Evolutionary conservation across 2,888 invertebrate genomes (phyloP).

Genomic region (Ptilodon capucinus): DNA sequence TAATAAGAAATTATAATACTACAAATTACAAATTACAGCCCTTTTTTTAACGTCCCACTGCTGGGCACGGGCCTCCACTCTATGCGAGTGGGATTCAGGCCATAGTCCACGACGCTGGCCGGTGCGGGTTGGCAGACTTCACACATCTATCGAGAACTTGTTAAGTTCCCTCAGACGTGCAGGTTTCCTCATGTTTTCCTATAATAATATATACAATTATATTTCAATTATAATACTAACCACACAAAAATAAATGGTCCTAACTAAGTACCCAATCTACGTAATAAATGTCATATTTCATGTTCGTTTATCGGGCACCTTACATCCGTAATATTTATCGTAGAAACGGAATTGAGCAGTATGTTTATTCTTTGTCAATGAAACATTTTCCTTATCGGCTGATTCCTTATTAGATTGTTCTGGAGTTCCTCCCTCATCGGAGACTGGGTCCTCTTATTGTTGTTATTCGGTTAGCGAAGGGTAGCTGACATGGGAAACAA

Average conservation of each 20-base stretch:
- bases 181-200: too few species aligned
- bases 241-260: neutral
- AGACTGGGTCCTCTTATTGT: slow-evolving; percentile 55
- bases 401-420: slow-evolving; percentile 73
- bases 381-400: slow-evolving; percentile 72
- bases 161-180: too few species aligned
- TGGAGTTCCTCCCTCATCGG: slow-evolving; percentile 53
- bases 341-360: slow-evolving; percentile 51
- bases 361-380: slow-evolving; percentile 72
- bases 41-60: too few species aligned
- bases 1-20: too few species aligned
- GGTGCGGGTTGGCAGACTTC: too few species aligned
- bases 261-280: neutral
- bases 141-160: too few species aligned
- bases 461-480: slow-evolving; percentile 72
- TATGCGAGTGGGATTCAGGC: too few species aligned
- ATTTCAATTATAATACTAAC: neutral
- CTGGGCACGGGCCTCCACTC: too few species aligned
- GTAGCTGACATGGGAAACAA: slow-evolving; percentile 65
- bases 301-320: slow-evolving; percentile 34
- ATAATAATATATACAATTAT: too few species aligned
- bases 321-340: slow-evolving; percentile 47
- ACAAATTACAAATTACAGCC: too few species aligned
- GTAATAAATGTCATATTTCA: slow-evolving; percentile 19
- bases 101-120: too few species aligned